Base-by-base conservation (phyloP, 2,797 vertebrate species). In the Distichodus sexfasciatus region DNA sequence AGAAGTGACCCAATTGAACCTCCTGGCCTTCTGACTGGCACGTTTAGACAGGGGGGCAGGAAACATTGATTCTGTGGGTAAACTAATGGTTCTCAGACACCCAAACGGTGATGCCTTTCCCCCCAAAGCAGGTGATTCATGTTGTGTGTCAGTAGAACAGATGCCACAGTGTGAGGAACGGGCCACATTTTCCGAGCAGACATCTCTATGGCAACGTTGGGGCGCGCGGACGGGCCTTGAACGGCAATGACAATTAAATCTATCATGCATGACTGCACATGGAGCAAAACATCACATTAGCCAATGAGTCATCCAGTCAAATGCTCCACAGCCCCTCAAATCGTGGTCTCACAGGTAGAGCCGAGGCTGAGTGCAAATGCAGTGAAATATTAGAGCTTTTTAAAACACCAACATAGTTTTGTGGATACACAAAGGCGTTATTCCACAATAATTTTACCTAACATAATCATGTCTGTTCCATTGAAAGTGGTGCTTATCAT, bases 61-160 rank as follows among this genome's bases (percentile, higher is more conserved):
- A 43, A 38, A 46, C 66, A 40, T 61, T 40, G 50, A 51, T 59
- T 50, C 12, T 9, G 3, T 41, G 28, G 28, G 21, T 59, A 29
- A 36, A 61, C 21, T 33, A 66, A 66, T 54, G 29, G 29, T 53
- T 61, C 15, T 26, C 29, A 54, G 26, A 51, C 28, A 58, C 24
- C 59, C 44, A 21, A 41, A 26, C 38, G 50, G 24, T 41, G 3
- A 9, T 29, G 50, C 43, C 28, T 6, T 43, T n/a, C n/a, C n/a
- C 36, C 43, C 23, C 55, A 60, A 33, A 8, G 9, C 50, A 68
- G 73, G 62, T 72, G 61, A 78, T 76, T 74, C 28, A 41, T 51
- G 48, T 67, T 2, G 31, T 60, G 53, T 59, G 66, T 71, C 76
- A 71, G 71, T 76, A 71, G 74, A 82, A 69, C 75, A 77, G 71